Base-by-base conservation (phyloP, 2,888 invertebrate species). In the Rotaria magnacalcarata region DNA sequence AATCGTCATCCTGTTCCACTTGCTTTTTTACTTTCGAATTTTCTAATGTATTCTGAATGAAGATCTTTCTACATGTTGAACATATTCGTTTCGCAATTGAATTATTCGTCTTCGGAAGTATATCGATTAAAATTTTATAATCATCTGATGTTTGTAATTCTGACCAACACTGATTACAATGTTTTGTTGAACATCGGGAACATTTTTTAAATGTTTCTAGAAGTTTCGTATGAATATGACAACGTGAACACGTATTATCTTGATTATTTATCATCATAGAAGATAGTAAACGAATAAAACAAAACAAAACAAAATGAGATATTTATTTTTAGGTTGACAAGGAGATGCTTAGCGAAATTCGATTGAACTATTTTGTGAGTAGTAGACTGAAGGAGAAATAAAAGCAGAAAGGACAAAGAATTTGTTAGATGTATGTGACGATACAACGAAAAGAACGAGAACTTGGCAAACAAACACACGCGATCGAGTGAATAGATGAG, bases 91-190 rank as follows among this genome's bases (percentile, higher is more conserved):
- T 67, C 11, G 11, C 4, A 75, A 21, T 21, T n/a, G 47, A 21
- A 54, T 21, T 54, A 21, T 19, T 0, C 21, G 8, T 47, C 47
- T 80, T 80, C 11, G 80, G 47, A 47, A 47, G 24, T 24, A 24
- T 47, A 41, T 43, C n/a, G n/a, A 80, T 47, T n/a, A 80, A 80
- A 3, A 24, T 3, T 80, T 47, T 80, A 80, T 80, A 80, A 11
- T 80, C 80, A 80, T 80, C 43, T 3, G 47, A 43, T 14, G 8
- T 80, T 80, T 80, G 80, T 47, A 80, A 14, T 80, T 80, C 80
- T 47, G n/a, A 41, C 80, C 80, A 80, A 80, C 80, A 80, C 47
- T 80, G 43, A 24, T 80, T 21, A 80, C 80, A 80, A 80, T 47
- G 47, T 80, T 80, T 80, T 80, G 14, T 47, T 24, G 80, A 80